Base-by-base conservation (phyloP, 2,113 vertebrate genomes). In the Nycticebus coucang region DNA sequence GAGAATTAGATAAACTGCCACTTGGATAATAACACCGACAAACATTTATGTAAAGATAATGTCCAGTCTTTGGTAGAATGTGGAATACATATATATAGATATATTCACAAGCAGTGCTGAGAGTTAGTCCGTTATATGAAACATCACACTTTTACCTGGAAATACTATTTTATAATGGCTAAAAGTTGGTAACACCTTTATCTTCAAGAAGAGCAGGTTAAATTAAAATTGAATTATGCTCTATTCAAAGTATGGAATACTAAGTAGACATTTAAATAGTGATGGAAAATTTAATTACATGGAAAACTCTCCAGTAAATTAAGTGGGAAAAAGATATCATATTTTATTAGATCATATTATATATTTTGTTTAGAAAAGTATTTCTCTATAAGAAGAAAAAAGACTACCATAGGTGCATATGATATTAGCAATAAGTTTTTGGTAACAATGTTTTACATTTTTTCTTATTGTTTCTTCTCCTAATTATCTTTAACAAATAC, bases 321-420 rank as follows among this genome's bases (percentile, higher is more conserved):
- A 68, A 55, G 9, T 53, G 8, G 8, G 45, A 94, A 91, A 89
- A 93, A 86, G 17, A 68, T 10, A 89, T 28, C 55, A 50, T 17
- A 68, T 10, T 87, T 28, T 60, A 50, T 21, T 62, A 80, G 35
- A 57, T 35, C 30, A 18, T 86, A 41, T 15, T 68, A 3, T 55
- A 62, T 28, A 74, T 84, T 68, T 84, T 53, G 78, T 59, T 91
- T 68, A 28, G 17, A 68, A 71, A 71, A 37, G 0, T 64, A 72
- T 89, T 86, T 91, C 10, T 94, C 35, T 77, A 35, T 85, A 41
- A 91, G 35, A 83, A 83, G 17, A 64, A 69, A 80, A 92, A 53
- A 75, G 2, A 45, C 22, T 66, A 71, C 14, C 5, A 66, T 12
- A 45, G 69, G 87, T 62, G 13, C 18, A 69, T 41, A 59, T 77